phyloP scores from a whole-genome alignment of 2,113 vertebrate species.

The Takifugu bimaculatus region DNA sequence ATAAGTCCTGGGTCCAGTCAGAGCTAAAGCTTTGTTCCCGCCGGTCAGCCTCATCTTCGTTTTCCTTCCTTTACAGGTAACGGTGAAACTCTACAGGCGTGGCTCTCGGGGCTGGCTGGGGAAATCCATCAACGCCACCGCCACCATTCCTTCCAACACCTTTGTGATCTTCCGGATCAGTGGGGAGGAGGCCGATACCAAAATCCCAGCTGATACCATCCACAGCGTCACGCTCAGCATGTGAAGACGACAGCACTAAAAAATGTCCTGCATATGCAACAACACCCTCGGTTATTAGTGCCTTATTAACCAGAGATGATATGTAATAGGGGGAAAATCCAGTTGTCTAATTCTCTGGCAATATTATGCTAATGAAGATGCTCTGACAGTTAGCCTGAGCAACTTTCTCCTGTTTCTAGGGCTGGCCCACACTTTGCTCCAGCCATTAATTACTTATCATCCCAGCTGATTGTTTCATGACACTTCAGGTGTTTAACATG shows the following conservation, averaged over 20 bases:
- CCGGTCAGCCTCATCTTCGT: background rate
- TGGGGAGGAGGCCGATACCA: slow-evolving; percentile 63
- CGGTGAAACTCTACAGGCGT: slow-evolving; percentile 74
- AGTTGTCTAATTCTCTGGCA: slow-evolving; percentile 10
- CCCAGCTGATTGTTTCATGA: slow-evolving; percentile 67
- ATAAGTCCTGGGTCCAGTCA: no score
- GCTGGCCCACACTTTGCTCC: slow-evolving; percentile 79
- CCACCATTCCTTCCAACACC: slow-evolving; percentile 71
- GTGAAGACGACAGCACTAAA: slow-evolving; percentile 19
- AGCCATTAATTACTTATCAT: slow-evolving; percentile 82
- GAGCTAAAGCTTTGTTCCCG: no score
- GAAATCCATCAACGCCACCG: slow-evolving; percentile 61
- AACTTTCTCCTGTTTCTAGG: slow-evolving; percentile 75
- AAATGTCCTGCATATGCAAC: background rate
- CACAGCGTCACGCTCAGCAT: slow-evolving; percentile 73
- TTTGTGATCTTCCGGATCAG: slow-evolving; percentile 69
- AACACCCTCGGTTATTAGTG: background rate
- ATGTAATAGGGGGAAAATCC: background rate
- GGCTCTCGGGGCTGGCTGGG: slow-evolving; percentile 71
- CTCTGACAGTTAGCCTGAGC: slow-evolving; percentile 75
- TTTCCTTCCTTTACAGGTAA: slow-evolving; percentile 57
- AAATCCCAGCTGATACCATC: slow-evolving; percentile 64
- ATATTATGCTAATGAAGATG: slow-evolving; percentile 65
- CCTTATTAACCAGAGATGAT: no score
- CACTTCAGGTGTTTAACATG: slow-evolving; percentile 74